phyloP scores from a whole-genome alignment of 1,140 invertebrate species.

The Acromyrmex heyeri region DNA sequence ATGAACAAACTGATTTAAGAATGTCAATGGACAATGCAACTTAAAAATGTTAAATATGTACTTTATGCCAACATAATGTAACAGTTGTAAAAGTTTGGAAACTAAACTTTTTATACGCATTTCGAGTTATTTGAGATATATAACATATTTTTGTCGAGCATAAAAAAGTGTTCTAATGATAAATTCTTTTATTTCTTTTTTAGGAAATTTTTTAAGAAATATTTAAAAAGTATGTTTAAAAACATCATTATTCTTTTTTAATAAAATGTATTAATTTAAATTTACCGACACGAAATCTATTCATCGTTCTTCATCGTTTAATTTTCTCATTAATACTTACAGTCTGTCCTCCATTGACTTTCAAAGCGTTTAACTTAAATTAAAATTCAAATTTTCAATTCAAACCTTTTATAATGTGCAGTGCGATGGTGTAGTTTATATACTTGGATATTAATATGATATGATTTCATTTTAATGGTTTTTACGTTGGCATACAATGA shows the following conservation, averaged over 20 bases:
- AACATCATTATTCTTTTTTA: neutral
- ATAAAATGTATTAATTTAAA: constrained; percentile 64
- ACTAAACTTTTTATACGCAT: too few relatives aligned
- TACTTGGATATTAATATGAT: constrained; percentile 9
- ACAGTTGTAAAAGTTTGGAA: too few relatives aligned
- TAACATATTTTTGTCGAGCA: too few relatives aligned
- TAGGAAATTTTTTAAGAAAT: too few relatives aligned
- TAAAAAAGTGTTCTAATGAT: too few relatives aligned
- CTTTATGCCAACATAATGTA: too few relatives aligned
- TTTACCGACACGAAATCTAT: constrained; percentile 20
- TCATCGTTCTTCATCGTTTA: neutral
- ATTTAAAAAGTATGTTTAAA: too few relatives aligned
- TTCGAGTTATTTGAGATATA: too few relatives aligned
- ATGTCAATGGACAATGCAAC: too few relatives aligned
- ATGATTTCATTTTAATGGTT: neutral
- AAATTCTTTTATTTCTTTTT: too few relatives aligned
- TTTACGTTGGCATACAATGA: neutral
- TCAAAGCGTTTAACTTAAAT: constrained; percentile 5
- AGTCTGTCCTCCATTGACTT: constrained; percentile 6
- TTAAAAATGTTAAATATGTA: too few relatives aligned
- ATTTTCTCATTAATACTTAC: constrained; percentile 5
- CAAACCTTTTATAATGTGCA: constrained; percentile 4
- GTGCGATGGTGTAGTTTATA: neutral
- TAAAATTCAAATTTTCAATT: neutral
- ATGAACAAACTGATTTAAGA: too few relatives aligned